phyloP scores from a whole-genome alignment of 1,140 invertebrate genomes.

The Catajapyx aquilonaris region DNA sequence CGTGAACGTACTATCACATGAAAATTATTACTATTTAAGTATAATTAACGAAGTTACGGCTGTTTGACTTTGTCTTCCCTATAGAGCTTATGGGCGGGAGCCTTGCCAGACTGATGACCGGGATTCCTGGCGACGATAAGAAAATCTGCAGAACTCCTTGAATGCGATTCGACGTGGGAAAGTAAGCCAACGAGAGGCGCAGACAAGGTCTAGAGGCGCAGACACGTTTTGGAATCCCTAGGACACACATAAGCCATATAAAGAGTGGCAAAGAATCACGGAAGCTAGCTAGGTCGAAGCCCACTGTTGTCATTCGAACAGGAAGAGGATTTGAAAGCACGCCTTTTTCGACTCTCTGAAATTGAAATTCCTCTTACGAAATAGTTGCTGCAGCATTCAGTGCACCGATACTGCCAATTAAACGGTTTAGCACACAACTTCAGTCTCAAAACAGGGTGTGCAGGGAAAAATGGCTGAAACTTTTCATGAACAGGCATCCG shows the following conservation, averaged over 20 bases:
- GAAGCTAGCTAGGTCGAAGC: slow-evolving; percentile 10
- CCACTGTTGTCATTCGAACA: slow-evolving; percentile 12
- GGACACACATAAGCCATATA: neutral
- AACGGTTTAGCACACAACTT: neutral
- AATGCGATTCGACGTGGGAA: no score
- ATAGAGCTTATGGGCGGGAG: no score
- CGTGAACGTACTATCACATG: no score
- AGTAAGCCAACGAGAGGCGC: no score
- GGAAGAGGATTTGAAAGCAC: slow-evolving; percentile 11
- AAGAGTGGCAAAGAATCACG: neutral
- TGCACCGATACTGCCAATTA: slow-evolving; percentile 12
- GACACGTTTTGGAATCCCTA: neutral
- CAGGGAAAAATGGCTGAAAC: slow-evolving; percentile 13
- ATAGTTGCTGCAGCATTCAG: slow-evolving; percentile 10
- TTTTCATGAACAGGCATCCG: no score
- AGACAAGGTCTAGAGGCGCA: no score
- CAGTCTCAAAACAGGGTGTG: slow-evolving; percentile 5
- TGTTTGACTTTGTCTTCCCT: no score
- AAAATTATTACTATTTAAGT: no score
- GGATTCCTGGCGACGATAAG: no score
- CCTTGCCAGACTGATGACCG: no score
- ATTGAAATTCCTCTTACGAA: slow-evolving; percentile 14
- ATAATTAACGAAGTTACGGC: no score
- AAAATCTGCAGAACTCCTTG: no score
- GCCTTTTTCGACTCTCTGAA: slow-evolving; percentile 13